Evolutionary conservation across 2,113 vertebrate genomes (phyloP).

Genomic region (Opisthocomus hoazin): DNA sequence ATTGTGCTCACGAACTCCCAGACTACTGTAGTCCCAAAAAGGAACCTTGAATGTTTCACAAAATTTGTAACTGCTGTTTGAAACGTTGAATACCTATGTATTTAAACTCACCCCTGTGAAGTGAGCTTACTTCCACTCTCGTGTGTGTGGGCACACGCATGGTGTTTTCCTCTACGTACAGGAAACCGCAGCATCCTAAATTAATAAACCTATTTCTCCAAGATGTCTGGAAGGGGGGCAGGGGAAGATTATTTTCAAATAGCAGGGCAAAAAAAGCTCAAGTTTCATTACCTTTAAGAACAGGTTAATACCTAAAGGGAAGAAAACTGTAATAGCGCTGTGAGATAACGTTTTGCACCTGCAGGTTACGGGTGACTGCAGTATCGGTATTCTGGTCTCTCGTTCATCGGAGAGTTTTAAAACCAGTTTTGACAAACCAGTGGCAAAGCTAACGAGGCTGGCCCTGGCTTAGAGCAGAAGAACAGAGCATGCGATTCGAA

Average conservation of each 20-base stretch:
- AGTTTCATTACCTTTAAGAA: neutral
- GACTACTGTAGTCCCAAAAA: neutral
- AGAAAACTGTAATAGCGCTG: neutral
- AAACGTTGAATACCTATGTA: neutral
- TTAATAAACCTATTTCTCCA: neutral
- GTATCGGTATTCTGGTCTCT: fast-evolving
- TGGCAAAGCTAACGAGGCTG: neutral
- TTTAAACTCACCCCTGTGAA: neutral
- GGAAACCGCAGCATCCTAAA: neutral
- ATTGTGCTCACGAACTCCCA: neutral
- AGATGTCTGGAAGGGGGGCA: neutral
- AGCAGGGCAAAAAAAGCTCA: neutral
- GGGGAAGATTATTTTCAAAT: neutral
- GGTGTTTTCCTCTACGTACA: neutral
- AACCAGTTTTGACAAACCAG: neutral
- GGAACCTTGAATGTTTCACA: neutral
- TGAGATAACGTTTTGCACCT: neutral
- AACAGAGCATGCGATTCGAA: neutral
- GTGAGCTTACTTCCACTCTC: neutral
- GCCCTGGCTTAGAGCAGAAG: neutral
- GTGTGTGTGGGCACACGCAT: neutral
- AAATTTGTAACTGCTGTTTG: neutral
- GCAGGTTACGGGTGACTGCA: neutral
- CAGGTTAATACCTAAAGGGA: neutral
- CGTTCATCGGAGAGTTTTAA: neutral